phyloP scores from a whole-genome alignment of 2,888 invertebrate species.

The Agrenia bidenticulata region DNA sequence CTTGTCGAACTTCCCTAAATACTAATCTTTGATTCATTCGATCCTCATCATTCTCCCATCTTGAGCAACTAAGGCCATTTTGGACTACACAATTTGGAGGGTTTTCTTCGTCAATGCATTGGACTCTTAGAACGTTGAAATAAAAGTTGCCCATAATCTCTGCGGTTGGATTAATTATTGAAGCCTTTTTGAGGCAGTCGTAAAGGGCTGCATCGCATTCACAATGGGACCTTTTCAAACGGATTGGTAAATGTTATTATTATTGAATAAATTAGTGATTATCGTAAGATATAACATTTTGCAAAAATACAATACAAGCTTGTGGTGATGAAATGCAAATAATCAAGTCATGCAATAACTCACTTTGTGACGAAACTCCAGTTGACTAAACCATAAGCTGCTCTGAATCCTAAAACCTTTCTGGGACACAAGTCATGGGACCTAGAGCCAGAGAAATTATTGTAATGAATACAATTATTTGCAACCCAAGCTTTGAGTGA shows the following conservation, averaged over 20 bases:
- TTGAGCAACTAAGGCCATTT: conserved; percentile 37
- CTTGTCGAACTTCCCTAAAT: conserved; percentile 39
- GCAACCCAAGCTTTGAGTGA: background rate
- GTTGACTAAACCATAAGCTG: conserved; percentile 79
- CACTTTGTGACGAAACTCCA: conserved; percentile 78
- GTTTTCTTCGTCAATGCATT: conserved; percentile 66
- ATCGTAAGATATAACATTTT: too few species aligned
- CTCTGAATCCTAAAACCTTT: conserved; percentile 69
- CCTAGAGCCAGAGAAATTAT: conserved; percentile 18
- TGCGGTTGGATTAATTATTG: conserved; percentile 67
- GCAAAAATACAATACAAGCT: too few species aligned
- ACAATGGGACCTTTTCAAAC: conserved; percentile 71
- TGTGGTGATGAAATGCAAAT: too few species aligned
- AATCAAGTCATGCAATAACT: conserved; percentile 53
- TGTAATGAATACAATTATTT: background rate
- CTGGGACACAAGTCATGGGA: conserved; percentile 88
- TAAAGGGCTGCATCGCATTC: conserved; percentile 80
- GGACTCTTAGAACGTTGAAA: conserved; percentile 77
- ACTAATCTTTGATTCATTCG: conserved; percentile 30
- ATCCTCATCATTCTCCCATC: conserved; percentile 41
- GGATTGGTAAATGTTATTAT: background rate
- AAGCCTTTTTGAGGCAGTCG: conserved; percentile 72
- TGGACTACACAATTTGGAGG: conserved; percentile 39
- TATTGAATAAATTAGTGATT: too few species aligned
- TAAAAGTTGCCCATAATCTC: conserved; percentile 78